These are phyloP conservation scores for Callipepla squamata DNA, from an alignment of 2,113 vertebrate genomes.

Conservation along the genomic window DNA sequence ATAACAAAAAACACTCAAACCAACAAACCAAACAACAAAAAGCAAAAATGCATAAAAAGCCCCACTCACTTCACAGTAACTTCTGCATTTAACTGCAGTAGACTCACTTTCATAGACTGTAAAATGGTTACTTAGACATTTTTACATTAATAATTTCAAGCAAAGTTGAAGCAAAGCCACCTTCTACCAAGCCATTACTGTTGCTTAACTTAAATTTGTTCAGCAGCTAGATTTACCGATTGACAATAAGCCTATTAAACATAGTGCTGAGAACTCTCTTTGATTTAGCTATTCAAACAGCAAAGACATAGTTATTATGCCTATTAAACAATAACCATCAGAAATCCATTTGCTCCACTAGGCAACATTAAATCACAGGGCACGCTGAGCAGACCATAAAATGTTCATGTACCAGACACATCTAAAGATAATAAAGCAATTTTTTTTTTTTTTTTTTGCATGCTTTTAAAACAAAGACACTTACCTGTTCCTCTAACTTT, in stretches of 20 bases:
- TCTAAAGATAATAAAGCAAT: not conserved
- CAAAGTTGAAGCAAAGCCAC: not conserved
- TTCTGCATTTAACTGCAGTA: not conserved
- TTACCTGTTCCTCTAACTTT: not conserved
- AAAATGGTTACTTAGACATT: not conserved
- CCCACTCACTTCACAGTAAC: not conserved
- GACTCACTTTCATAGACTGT: not conserved
- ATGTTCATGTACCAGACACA: accelerated
- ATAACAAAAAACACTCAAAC: not conserved
- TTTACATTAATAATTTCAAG: not conserved
- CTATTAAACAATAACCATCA: not conserved
- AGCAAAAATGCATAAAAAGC: not conserved
- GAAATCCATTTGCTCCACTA: not conserved
- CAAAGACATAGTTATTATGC: not conserved
- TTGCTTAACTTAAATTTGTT: not conserved
- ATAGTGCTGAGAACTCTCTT: not conserved
- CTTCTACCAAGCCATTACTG: not conserved
- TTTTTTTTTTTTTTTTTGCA: accelerated
- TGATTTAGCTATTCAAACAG: not conserved
- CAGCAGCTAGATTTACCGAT: not conserved
- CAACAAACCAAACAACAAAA: not conserved
- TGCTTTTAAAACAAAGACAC: not conserved
- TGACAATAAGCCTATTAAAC: not conserved
- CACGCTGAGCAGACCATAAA: not conserved
- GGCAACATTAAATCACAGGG: not conserved